Evolutionary conservation across 2,888 invertebrate species (phyloP), one percentile per base, ranked within the genome.

Genomic region (Idaea biselata): DNA sequence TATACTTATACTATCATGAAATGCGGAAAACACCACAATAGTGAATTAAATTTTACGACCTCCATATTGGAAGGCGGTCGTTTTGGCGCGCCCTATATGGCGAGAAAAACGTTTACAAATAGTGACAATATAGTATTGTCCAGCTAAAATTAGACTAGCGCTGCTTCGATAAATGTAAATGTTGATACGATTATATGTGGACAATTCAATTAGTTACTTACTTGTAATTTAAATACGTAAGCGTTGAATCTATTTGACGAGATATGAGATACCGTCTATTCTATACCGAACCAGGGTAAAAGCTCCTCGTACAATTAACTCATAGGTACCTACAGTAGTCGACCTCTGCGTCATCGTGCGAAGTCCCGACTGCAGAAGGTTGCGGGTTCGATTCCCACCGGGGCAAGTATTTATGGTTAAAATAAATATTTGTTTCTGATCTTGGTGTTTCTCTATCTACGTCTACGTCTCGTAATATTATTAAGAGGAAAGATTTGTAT

Each of bases 111-210:
- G 64, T 62, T 56, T 8, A 58, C 59, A 54, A 57, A 71, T 63
- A 65, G 67, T 67, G 72, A 78, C 77, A 80, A 80, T 83, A 77
- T 75, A 61, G 74, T 68, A 83, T 84, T 82, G 84, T 83, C 76
- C 73, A 60, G 70, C 77, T 84, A 84, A 79, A 82, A 78, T 82
- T 84, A 84, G 82, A 80, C 63, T 54, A 60, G 11, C 8, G 44
- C 44, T 14, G 44, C 44, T 44, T 44, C 44, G 44, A 44, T 66
- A 69, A 56, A 56, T 17, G 17, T 18, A 56, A 17, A 56, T 18
- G 17, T 18, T 56, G 18, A 56, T 56, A 18, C 56, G 18, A 56
- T 56, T 56, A 18, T 44, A 44, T 44, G 14, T 55, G 16, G 55
- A 18, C 18, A 0, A 18, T 18, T 18, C 14, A 18, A 14, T 56